Evolutionary conservation across 2,888 invertebrate genomes (phyloP), one percentile per base, ranked within the genome.

Genomic region (Pterostichus niger): DNA sequence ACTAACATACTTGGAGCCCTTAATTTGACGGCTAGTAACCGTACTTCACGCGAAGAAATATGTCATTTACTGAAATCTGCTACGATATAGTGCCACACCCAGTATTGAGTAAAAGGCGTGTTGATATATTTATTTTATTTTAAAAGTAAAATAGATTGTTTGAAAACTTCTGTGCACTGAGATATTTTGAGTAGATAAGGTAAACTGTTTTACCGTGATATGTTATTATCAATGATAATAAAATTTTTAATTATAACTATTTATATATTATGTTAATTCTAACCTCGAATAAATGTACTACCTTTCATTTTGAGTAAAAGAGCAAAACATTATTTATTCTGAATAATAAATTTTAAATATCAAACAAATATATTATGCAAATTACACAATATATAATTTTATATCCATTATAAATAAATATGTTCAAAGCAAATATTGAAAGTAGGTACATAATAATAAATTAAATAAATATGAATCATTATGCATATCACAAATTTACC

Each of bases 211-310:
- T 9, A 49, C 11, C 13, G 49, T 49, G 7, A 56, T 56, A 49
- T 17, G 17, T 56, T n/a, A 52, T 13, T 13, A 52, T 49, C 49
- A 49, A 49, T 49, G 13, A 49, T 56, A 13, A 56, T 56, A 24
- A 56, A 56, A 56, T 17, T 56, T 17, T 6, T 17, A 56, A 56
- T 56, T 56, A 56, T 17, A 17, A 13, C 24, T 56, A 56, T 56
- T 56, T 56, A 56, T 56, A 56, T 56, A 56, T 56, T 56, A 56
- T 56, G 17, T 17, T 56, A 56, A 56, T 56, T 56, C 24, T 13
- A 56, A 56, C 56, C 56, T 56, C 56, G 56, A 56, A 17, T 17
- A 6, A 6, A 13, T 17, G 11, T 2, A 13, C 0, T 40, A 40
- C 56, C 56, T 56, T 56, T 56, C 56, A 56, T 17, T 56, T 56